Evolutionary conservation across 2,797 vertebrate species (phyloP).

Genomic region (Austrolebias charrua): DNA sequence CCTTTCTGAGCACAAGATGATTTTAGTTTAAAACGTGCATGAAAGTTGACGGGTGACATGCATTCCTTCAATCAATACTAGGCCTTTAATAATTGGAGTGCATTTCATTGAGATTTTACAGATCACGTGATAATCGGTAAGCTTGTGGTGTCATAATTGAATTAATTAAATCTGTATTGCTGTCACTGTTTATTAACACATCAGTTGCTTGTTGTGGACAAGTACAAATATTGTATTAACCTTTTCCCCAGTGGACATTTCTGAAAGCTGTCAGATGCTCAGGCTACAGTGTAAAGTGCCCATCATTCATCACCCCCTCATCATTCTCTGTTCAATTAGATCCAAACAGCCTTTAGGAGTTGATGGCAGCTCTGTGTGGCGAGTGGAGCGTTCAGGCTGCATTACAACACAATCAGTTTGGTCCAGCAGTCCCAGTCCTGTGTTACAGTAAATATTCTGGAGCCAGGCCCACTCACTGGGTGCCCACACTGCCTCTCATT

Average conservation of each 20-base stretch:
- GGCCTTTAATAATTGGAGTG: no score
- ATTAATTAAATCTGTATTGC: constrained; percentile 35
- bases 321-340: constrained; percentile 76
- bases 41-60: no score
- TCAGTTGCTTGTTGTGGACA: constrained; percentile 26
- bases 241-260: constrained; percentile 39
- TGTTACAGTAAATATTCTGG: constrained; percentile 60
- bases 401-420: constrained; percentile 63
- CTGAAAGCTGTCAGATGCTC: constrained; percentile 65
- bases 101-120: no score
- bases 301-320: constrained; percentile 68
- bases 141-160: constrained; percentile 22
- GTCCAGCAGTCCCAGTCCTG: constrained; percentile 51
- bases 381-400: constrained; percentile 62
- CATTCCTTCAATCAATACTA: no score
- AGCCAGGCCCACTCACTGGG: constrained; percentile 36
- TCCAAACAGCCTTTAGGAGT: constrained; percentile 73
- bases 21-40: no score
- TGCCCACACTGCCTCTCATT: constrained; percentile 50
- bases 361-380: constrained; percentile 62
- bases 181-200: constrained; percentile 10
- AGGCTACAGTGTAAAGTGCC: constrained; percentile 55
- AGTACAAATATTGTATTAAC: constrained; percentile 37
- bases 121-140: background rate
- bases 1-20: no score